These are phyloP conservation scores for Ophioderma brevispina DNA, from an alignment of 35 echinoderm and acorn worm species.

Conservation along the genomic window DNA sequence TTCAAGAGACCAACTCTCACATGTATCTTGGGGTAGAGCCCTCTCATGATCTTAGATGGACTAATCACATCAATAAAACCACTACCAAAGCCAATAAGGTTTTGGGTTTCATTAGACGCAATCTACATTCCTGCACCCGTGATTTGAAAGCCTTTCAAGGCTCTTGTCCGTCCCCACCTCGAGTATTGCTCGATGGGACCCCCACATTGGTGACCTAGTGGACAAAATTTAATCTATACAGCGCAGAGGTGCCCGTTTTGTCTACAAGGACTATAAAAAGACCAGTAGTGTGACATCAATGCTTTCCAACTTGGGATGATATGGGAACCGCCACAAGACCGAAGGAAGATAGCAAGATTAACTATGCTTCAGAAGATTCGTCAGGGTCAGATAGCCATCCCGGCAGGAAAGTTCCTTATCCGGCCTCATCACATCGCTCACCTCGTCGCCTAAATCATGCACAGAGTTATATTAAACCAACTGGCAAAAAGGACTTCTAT, in stretches of 20 bases:
- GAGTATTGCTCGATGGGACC: conserved; percentile 3
- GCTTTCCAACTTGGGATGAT: not conserved
- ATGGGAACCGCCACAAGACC: not conserved
- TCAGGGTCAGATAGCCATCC: not conserved
- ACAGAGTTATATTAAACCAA: no score
- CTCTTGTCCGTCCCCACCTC: not conserved
- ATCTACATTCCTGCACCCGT: not conserved
- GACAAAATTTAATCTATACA: not conserved
- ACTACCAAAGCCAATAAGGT: conserved; percentile 26
- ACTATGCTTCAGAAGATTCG: not conserved
- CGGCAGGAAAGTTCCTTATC: not conserved
- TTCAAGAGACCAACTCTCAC: conserved; percentile 3
- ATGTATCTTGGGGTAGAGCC: conserved; percentile 36
- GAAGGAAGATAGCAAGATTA: not conserved
- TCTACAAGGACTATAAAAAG: not conserved
- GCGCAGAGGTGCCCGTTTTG: not conserved
- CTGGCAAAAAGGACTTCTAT: no score
- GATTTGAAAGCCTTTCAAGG: not conserved
- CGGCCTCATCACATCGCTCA: not conserved
- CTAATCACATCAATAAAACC: conserved; percentile 21
- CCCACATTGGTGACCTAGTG: not conserved
- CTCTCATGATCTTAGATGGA: not conserved
- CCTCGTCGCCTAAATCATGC: not conserved
- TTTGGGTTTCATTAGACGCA: conserved; percentile 6
- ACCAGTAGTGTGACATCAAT: conserved; percentile 9